Percentiles rank a stretch among this genome's conserved stretches.
These are phyloP conservation scores for Tetramorium bicarinatum DNA, from an alignment of 2,888 invertebrate species.

Conservation along the genomic window DNA sequence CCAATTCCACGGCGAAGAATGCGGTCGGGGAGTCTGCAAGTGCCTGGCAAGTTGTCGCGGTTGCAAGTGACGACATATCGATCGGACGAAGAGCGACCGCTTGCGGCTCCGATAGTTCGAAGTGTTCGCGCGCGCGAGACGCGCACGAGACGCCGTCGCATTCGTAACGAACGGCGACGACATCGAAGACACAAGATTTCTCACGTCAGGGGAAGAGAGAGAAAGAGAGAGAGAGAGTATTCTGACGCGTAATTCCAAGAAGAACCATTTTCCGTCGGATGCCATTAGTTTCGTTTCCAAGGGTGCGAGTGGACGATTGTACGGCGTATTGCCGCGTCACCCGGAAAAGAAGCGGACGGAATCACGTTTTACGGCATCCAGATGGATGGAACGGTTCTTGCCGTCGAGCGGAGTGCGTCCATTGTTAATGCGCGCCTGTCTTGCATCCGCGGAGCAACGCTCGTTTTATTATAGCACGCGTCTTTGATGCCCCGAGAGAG, in stretches of 20 bases:
- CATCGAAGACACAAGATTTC: constrained; percentile 17
- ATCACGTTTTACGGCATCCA: constrained; percentile 8
- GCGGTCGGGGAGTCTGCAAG: constrained; percentile 26
- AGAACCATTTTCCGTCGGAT: background rate
- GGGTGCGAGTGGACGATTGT: background rate
- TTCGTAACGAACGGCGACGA: constrained; percentile 27
- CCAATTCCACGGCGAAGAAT: constrained; percentile 44
- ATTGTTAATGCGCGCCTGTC: constrained; percentile 35
- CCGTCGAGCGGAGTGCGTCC: constrained; percentile 10
- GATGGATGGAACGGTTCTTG: background rate
- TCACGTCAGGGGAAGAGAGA: background rate
- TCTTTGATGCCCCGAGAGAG: background rate
- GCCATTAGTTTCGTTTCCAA: constrained; percentile 21
- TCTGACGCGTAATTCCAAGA: background rate
- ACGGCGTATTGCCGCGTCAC: background rate
- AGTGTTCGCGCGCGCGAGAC: constrained; percentile 13
- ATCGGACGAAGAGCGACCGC: background rate
- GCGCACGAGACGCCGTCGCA: background rate
- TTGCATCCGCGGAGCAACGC: background rate
- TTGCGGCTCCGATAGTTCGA: constrained; percentile 31
- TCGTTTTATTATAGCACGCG: constrained; percentile 5
- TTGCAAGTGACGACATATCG: constrained; percentile 41
- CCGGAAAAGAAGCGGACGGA: constrained; percentile 1
- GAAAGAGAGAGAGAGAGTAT: too few relatives aligned
- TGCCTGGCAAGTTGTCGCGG: constrained; percentile 44